These are phyloP conservation scores for Cremastinae sp. DNA, from an alignment of 2,888 invertebrate genomes.

Conservation along the genomic window DNA sequence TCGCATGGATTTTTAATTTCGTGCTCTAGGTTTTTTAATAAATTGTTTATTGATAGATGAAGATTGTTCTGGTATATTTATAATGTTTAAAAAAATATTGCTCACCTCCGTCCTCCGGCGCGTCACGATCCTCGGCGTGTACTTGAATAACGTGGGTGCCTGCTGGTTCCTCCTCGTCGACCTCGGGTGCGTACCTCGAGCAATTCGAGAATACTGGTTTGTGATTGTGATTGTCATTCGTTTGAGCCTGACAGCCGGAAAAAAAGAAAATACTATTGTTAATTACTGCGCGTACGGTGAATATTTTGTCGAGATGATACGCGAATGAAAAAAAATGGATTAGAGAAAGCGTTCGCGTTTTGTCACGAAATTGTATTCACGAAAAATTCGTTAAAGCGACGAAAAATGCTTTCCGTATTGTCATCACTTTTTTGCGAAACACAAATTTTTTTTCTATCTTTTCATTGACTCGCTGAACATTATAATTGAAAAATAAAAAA, in stretches of 20 bases:
- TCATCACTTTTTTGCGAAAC: too few species aligned
- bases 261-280: neutral
- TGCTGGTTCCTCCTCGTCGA: constrained; percentile 88
- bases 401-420: too few species aligned
- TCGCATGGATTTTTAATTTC: too few species aligned
- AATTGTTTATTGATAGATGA: neutral
- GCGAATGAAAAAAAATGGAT: too few species aligned
- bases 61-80: neutral
- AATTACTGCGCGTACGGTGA: neutral
- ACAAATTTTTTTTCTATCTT: too few species aligned
- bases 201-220: constrained; percentile 94
- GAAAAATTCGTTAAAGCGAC: too few species aligned
- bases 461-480: too few species aligned
- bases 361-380: too few species aligned
- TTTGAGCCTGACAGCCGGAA: constrained; percentile 54
- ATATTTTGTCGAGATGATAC: too few species aligned
- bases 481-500: too few species aligned
- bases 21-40: too few species aligned
- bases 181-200: constrained; percentile 88
- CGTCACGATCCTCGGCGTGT: constrained; percentile 87
- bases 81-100: neutral
- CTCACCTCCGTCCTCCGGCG: constrained; percentile 86
- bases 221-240: constrained; percentile 84
- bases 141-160: constrained; percentile 90
- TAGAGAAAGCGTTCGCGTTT: too few species aligned